Conservation (phyloP, 37 sponge, comb jelly and placozoan genomes). For the Ianthella basta region DNA sequence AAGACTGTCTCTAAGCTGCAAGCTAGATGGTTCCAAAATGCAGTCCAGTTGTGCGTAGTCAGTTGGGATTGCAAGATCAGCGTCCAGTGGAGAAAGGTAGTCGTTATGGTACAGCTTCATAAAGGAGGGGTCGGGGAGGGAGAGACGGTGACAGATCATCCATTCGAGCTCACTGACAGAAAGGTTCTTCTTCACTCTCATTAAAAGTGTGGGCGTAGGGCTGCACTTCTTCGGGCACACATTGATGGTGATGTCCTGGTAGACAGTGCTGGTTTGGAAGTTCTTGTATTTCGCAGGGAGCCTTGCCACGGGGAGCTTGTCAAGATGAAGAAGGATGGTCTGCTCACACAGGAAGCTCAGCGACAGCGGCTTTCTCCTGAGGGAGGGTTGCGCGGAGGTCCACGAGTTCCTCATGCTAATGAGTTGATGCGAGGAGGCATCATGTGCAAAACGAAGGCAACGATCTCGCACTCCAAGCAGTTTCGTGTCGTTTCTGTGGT, state of each 20-base stretch:
- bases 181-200: slow-evolving; percentile 46
- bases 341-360: slow-evolving; percentile 63
- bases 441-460: slow-evolving; percentile 61
- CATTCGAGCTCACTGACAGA: slow-evolving; percentile 60
- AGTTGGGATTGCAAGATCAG: background rate
- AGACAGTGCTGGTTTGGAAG: background rate
- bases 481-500: slow-evolving; percentile 17
- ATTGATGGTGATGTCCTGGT: slow-evolving; percentile 29
- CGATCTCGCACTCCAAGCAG: slow-evolving; percentile 37
- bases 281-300: slow-evolving; percentile 32
- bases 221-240: slow-evolving; percentile 31
- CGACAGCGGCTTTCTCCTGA: slow-evolving; percentile 10
- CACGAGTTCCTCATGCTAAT: background rate
- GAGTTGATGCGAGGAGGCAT: slow-evolving; percentile 11
- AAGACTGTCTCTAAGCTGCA: slow-evolving; percentile 8
- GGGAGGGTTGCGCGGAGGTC: background rate
- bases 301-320: slow-evolving; percentile 14
- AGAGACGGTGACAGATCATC: slow-evolving; percentile 51
- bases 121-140: slow-evolving; percentile 16
- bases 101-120: slow-evolving; percentile 47
- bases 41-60: slow-evolving; percentile 28
- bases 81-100: slow-evolving; percentile 23
- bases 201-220: slow-evolving; percentile 6
- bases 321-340: slow-evolving; percentile 34
- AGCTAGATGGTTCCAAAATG: background rate